Percentiles rank a stretch among this genome's conserved stretches.
Conservation (phyloP, 2,113 vertebrate species). For the Solea solea region DNA sequence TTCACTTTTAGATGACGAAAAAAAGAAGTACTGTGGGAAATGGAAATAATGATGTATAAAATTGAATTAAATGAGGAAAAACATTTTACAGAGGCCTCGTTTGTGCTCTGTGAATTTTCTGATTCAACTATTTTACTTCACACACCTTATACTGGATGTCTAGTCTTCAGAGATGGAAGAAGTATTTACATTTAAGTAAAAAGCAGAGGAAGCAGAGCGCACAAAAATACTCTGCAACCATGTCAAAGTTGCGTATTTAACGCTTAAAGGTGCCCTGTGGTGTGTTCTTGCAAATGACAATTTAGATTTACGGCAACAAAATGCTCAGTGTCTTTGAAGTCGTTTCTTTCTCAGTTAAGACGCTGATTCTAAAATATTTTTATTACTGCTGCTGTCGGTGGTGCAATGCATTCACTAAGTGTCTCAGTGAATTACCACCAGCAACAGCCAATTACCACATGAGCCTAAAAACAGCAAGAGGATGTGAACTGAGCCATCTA, state of each 20-base stretch:
- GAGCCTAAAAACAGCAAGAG: background rate
- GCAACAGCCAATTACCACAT: background rate
- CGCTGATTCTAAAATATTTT: background rate
- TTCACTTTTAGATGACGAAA: background rate
- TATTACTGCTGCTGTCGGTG: too few relatives aligned
- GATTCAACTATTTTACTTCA: background rate
- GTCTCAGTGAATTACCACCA: background rate
- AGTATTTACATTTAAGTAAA: background rate
- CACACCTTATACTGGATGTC: too few relatives aligned
- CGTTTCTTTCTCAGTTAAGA: background rate
- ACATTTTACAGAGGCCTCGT: background rate
- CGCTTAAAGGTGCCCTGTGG: background rate
- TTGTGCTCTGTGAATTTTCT: background rate
- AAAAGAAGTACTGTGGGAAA: background rate
- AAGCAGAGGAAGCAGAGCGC: background rate
- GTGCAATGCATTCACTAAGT: too few relatives aligned
- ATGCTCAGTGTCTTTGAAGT: background rate
- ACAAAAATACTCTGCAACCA: background rate
- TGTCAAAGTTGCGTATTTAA: background rate
- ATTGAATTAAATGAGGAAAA: background rate
- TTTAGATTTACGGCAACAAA: background rate
- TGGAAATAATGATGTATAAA: conserved; percentile 8
- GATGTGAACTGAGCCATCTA: background rate
- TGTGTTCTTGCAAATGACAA: background rate
- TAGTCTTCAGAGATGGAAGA: background rate